A percentile compares a stretch with the other conserved stretches of the same genome.
Evolutionary conservation across 1,140 invertebrate species (phyloP).

Genomic region (Mycetomoellerius zeteki): DNA sequence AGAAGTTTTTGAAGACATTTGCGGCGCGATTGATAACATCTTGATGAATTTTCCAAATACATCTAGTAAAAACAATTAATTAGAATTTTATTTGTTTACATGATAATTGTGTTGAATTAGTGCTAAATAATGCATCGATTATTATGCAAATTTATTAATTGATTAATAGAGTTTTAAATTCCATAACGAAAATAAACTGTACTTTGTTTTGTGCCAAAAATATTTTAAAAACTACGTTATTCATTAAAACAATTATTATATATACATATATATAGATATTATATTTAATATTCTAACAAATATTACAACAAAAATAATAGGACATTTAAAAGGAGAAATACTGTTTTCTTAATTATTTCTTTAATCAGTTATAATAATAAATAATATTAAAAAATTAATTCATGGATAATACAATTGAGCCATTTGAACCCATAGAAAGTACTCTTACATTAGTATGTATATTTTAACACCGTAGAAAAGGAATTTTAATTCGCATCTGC

Average conservation of each 20-base stretch:
- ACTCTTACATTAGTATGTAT: too few relatives aligned
- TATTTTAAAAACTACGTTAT: background rate
- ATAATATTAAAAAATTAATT: too few relatives aligned
- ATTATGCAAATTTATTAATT: conserved; percentile 2
- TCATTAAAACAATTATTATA: conserved; percentile 37
- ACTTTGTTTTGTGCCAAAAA: background rate
- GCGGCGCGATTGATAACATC: conserved; percentile 36
- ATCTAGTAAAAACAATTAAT: background rate
- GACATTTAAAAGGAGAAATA: background rate
- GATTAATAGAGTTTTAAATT: background rate
- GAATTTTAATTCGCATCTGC: too few relatives aligned
- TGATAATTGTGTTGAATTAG: background rate
- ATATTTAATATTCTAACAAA: conserved; percentile 26
- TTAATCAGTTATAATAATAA: too few relatives aligned
- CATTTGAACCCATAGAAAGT: too few relatives aligned
- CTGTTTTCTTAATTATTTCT: background rate
- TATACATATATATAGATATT: background rate
- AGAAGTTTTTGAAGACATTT: conserved; percentile 51
- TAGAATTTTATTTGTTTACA: background rate
- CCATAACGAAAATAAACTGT: background rate
- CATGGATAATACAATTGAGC: too few relatives aligned
- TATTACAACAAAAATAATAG: background rate
- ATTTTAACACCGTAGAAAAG: too few relatives aligned
- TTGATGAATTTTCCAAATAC: conserved; percentile 20
- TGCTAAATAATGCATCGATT: background rate